Evolutionary conservation across 2,888 invertebrate species (phyloP).

Genomic region (Chydorus sphaericus): DNA sequence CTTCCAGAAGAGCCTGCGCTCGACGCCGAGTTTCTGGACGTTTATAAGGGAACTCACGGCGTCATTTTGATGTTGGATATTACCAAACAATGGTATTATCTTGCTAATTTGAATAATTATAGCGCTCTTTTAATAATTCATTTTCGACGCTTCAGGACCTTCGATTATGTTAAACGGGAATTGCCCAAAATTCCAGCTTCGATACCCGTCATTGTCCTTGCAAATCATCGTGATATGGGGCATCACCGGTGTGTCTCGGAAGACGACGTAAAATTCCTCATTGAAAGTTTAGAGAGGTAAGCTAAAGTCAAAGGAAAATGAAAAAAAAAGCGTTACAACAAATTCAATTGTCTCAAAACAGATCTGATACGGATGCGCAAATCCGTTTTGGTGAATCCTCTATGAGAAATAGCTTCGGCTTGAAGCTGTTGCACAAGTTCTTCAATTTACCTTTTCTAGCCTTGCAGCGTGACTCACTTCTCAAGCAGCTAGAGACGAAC

Average conservation of each 20-base stretch:
- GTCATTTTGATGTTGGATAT: constrained; percentile 88
- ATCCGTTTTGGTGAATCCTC: constrained; percentile 80
- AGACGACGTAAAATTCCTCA: constrained; percentile 52
- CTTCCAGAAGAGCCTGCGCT: constrained; percentile 54
- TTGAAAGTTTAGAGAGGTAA: constrained; percentile 46
- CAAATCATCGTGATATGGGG: constrained; percentile 94
- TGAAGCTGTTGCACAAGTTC: constrained; percentile 83
- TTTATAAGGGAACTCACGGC: constrained; percentile 89
- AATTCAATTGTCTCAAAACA: constrained; percentile 17
- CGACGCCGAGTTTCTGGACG: constrained; percentile 89
- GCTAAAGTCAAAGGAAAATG: constrained; percentile 17
- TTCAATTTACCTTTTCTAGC: constrained; percentile 86
- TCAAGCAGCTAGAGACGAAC: constrained; percentile 72
- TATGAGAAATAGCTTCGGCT: constrained; percentile 89
- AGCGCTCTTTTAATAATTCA: constrained; percentile 2
- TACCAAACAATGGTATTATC: constrained; percentile 73
- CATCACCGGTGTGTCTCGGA: constrained; percentile 73
- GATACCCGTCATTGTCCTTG: constrained; percentile 68
- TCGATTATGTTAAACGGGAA: constrained; percentile 83
- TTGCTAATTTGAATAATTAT: neutral
- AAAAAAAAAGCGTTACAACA: neutral
- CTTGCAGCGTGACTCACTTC: constrained; percentile 67
- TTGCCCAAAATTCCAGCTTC: constrained; percentile 49
- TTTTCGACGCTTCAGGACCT: constrained; percentile 48
- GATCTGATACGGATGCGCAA: constrained; percentile 39